phyloP scores from a whole-genome alignment of 37 sponge, comb jelly and placozoan genomes.

The Spongilla lacustris region DNA sequence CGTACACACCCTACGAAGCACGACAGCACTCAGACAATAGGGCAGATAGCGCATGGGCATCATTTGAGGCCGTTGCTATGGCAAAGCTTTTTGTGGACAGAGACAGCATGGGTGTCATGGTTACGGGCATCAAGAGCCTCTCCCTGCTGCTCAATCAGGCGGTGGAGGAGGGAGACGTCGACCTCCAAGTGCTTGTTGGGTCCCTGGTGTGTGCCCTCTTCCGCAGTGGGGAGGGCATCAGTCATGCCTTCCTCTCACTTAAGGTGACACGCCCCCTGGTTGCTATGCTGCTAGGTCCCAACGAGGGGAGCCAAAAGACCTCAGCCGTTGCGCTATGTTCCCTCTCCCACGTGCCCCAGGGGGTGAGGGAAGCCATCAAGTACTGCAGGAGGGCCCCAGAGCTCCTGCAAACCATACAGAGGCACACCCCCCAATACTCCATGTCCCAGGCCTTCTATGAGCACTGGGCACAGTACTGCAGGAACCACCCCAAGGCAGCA shows the following conservation, averaged over 20 bases:
- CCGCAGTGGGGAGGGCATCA: constrained; percentile 11
- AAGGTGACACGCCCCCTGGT: constrained; percentile 5
- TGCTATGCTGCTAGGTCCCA: neutral
- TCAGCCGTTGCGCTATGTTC: constrained; percentile 30
- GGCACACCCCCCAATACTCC: neutral
- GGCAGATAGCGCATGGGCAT: neutral
- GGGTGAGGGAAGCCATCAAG: constrained; percentile 2
- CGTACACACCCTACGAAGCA: neutral
- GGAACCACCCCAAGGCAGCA: constrained; percentile 6
- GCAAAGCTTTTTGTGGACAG: neutral
- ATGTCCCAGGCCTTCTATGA: constrained; percentile 7
- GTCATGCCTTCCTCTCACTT: constrained; percentile 2
- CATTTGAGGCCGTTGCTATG: constrained; percentile 25
- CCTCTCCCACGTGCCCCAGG: constrained; percentile 3
- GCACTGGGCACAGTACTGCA: constrained; percentile 21
- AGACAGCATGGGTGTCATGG: neutral
- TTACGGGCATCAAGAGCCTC: neutral
- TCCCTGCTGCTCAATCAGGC: neutral
- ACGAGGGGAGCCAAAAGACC: constrained; percentile 15
- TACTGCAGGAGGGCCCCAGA: constrained; percentile 22
- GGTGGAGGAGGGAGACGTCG: neutral
- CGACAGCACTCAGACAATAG: neutral
- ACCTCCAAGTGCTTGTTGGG: constrained; percentile 15
- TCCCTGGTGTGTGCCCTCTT: constrained; percentile 15
- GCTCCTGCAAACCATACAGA: neutral